phyloP scores from a whole-genome alignment of 1,140 invertebrate species.

The Danaus melanippus region DNA sequence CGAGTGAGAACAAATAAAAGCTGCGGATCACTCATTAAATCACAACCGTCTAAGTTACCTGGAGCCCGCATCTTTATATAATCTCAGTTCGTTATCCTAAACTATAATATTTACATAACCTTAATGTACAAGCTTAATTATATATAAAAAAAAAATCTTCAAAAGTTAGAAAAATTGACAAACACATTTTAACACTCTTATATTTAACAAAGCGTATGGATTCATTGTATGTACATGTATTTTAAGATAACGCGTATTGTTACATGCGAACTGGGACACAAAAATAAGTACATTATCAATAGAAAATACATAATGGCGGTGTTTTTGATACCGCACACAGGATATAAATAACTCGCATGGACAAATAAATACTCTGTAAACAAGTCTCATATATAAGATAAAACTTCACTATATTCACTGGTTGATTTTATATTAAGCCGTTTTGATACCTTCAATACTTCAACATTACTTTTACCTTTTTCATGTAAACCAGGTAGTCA shows the following conservation, averaged over 20 bases:
- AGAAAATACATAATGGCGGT: conserved; percentile 7
- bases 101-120: conserved; percentile 49
- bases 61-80: conserved; percentile 33
- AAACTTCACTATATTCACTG: too few species aligned
- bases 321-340: conserved; percentile 2
- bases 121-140: conserved; percentile 38
- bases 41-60: conserved; percentile 24
- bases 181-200: conserved; percentile 67
- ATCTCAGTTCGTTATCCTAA: conserved; percentile 46
- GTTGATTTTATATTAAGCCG: too few species aligned
- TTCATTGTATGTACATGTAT: conserved; percentile 66
- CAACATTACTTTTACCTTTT: too few species aligned
- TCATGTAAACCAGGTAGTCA: too few species aligned
- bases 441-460: too few species aligned
- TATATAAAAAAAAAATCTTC: conserved; percentile 49
- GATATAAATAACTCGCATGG: too few species aligned
- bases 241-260: conserved; percentile 50
- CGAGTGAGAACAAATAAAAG: conserved; percentile 14
- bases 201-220: conserved; percentile 69
- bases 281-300: conserved; percentile 56
- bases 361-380: too few species aligned
- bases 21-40: conserved; percentile 21
- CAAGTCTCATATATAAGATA: too few species aligned
- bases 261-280: conserved; percentile 61
- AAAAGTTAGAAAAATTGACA: conserved; percentile 67